Evolutionary conservation across 2,113 vertebrate genomes (phyloP).

Genomic region (Nanorana parkeri): DNA sequence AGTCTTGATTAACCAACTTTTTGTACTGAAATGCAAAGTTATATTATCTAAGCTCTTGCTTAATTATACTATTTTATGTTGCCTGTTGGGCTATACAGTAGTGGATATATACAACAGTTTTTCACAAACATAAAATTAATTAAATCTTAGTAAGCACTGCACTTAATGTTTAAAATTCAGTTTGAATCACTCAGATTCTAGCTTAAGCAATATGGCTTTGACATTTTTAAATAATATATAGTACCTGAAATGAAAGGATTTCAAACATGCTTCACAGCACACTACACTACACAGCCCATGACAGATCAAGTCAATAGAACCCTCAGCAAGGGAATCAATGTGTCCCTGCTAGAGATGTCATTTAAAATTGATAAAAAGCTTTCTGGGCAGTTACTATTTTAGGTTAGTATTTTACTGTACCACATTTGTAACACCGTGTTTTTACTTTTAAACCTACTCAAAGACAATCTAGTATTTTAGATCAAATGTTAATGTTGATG

Average conservation of each 20-base stretch:
- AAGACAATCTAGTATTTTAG: slow-evolving; percentile 43
- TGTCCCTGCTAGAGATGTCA: slow-evolving; percentile 64
- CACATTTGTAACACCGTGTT: slow-evolving; percentile 48
- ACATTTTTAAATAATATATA: slow-evolving; percentile 80
- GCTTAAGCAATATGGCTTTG: slow-evolving; percentile 64
- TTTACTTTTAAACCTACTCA: slow-evolving; percentile 56
- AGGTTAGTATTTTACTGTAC: slow-evolving; percentile 58
- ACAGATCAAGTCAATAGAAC: slow-evolving; percentile 65
- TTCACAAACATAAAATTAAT: slow-evolving; percentile 55
- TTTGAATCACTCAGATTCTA: slow-evolving; percentile 66
- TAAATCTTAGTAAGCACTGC: slow-evolving; percentile 60
- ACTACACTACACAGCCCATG: slow-evolving; percentile 57
- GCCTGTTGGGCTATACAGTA: too few relatives aligned
- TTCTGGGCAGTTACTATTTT: slow-evolving; percentile 57
- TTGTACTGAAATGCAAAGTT: too few relatives aligned
- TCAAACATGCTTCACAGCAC: slow-evolving; percentile 63
- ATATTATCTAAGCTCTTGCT: too few relatives aligned
- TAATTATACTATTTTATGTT: too few relatives aligned
- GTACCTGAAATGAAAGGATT: slow-evolving; percentile 68
- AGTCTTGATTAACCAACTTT: too few relatives aligned
- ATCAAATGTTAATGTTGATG: slow-evolving; percentile 56
- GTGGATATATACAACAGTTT: background rate
- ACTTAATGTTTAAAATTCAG: slow-evolving; percentile 61
- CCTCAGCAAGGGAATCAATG: slow-evolving; percentile 64
- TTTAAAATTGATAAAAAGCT: slow-evolving; percentile 68